phyloP scores from a whole-genome alignment of 2,797 vertebrate genomes.

The Neostethus bicornis region DNA sequence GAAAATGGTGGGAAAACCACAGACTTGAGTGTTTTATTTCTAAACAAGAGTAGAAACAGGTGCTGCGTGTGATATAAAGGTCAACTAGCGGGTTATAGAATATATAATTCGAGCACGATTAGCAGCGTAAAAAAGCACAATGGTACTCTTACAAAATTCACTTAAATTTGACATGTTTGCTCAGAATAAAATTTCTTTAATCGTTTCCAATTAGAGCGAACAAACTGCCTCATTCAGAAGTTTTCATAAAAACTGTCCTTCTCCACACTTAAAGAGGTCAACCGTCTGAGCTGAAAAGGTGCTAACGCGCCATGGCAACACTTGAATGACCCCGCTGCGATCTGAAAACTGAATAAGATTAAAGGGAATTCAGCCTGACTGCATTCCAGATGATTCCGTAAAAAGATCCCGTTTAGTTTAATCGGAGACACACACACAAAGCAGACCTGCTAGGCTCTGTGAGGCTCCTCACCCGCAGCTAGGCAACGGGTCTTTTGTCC shows the following conservation, averaged over 20 bases:
- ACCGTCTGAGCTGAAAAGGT: slow-evolving; percentile 35
- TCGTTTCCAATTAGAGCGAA: background rate
- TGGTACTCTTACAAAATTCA: no score
- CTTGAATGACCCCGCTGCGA: slow-evolving; percentile 47
- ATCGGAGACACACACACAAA: slow-evolving; percentile 50
- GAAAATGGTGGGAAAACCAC: no score
- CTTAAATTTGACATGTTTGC: no score
- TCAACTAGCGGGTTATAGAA: no score
- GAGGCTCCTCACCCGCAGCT: slow-evolving; percentile 63
- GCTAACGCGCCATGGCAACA: slow-evolving; percentile 50
- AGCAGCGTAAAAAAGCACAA: no score
- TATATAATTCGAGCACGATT: no score
- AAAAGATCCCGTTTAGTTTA: slow-evolving; percentile 59
- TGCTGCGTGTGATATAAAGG: no score
- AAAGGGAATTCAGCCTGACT: slow-evolving; percentile 34
- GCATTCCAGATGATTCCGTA: slow-evolving; percentile 63
- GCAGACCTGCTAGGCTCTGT: slow-evolving; percentile 45
- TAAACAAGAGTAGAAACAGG: no score
- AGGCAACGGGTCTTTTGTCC: slow-evolving; percentile 77
- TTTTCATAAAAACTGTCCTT: slow-evolving; percentile 17
- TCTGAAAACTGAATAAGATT: slow-evolving; percentile 55
- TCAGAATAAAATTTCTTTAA: no score
- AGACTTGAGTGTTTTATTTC: no score
- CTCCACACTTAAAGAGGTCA: slow-evolving; percentile 5
- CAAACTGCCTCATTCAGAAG: background rate